Percentiles rank a stretch among this genome's conserved stretches.
These are phyloP conservation scores for Cyprinodon brontotheroides DNA, from an alignment of 2,113 vertebrate genomes.

Conservation along the genomic window DNA sequence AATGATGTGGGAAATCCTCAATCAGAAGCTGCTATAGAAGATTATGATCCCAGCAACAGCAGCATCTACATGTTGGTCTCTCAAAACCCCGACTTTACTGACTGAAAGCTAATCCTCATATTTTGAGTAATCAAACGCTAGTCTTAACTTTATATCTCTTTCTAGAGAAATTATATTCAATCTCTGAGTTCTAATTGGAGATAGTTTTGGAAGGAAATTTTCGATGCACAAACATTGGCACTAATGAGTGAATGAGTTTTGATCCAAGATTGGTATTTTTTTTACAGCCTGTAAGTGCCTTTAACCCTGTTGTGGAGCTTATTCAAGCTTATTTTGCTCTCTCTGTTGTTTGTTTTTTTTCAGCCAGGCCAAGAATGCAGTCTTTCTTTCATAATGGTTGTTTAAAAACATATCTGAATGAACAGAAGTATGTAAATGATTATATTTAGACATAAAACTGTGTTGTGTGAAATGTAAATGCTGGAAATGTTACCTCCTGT, in stretches of 20 bases:
- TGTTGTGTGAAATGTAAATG: conserved; percentile 5
- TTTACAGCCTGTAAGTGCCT: conserved; percentile 66
- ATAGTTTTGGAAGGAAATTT: conserved; percentile 31
- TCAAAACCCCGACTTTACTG: conserved; percentile 30
- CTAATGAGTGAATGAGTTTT: conserved; percentile 60
- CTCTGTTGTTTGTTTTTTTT: neutral
- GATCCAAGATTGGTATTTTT: conserved; percentile 33
- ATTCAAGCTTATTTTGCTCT: neutral
- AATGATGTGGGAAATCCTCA: conserved; percentile 97
- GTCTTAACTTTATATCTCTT: conserved; percentile 56
- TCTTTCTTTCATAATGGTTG: neutral
- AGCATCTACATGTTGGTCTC: neutral
- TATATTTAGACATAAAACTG: conserved; percentile 5
- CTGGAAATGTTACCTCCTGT: conserved; percentile 35
- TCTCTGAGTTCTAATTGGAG: conserved; percentile 76
- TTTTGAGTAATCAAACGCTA: conserved; percentile 29
- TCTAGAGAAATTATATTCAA: conserved; percentile 30
- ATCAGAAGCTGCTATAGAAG: conserved; percentile 85
- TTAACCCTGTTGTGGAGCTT: conserved; percentile 38
- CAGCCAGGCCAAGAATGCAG: neutral
- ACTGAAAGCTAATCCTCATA: conserved; percentile 19
- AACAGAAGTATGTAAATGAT: neutral
- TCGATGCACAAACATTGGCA: conserved; percentile 46
- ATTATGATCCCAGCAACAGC: neutral
- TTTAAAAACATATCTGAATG: neutral